Conservation (phyloP, 2,113 vertebrate species). For the Prionailurus viverrinus region DNA sequence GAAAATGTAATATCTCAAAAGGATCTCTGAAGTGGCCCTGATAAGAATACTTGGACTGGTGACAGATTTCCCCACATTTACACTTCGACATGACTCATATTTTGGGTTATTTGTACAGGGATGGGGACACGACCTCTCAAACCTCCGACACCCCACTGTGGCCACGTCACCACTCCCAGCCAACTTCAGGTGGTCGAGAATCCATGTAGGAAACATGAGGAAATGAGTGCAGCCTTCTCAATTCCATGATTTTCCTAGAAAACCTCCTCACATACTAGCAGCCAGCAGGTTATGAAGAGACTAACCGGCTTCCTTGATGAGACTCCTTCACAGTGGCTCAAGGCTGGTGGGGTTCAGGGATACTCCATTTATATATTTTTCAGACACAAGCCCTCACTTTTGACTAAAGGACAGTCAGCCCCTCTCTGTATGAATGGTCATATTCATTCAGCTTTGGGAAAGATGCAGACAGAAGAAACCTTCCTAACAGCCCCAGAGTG, state of each 20-base stretch:
- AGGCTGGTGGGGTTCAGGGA: neutral
- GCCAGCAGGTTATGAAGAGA: neutral
- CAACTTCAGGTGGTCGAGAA: neutral
- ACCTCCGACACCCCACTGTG: neutral
- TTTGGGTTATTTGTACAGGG: neutral
- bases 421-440: neutral
- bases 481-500: no score
- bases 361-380: neutral
- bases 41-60: rapidly evolving
- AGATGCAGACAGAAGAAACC: neutral
- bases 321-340: neutral
- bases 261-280: neutral
- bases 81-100: neutral
- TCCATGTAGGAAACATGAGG: neutral
- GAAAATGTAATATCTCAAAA: neutral
- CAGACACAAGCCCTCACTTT: neutral
- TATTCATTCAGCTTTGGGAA: neutral
- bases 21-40: neutral
- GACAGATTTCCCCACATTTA: rapidly evolving
- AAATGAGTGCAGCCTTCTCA: neutral
- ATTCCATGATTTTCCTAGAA: neutral
- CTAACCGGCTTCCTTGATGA: neutral
- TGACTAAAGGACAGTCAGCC: neutral
- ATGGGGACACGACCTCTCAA: neutral
- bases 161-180: neutral